phyloP scores from a whole-genome alignment of 2,113 vertebrate genomes.

The Oplegnathus fasciatus region DNA sequence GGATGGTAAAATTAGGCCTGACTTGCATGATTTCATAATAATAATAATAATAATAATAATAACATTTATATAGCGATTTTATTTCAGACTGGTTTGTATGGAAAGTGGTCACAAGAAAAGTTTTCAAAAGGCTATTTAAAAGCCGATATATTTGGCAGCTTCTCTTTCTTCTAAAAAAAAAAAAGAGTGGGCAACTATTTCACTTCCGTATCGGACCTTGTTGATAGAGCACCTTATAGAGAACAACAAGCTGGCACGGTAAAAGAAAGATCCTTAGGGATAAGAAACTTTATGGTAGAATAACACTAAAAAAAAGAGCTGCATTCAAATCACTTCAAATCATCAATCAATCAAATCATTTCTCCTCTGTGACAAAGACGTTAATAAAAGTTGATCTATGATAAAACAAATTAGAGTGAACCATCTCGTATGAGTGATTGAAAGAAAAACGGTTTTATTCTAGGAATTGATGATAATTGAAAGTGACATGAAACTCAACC shows the following conservation, averaged over 20 bases:
- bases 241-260: neutral
- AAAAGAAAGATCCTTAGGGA: neutral
- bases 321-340: neutral
- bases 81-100: too few species aligned
- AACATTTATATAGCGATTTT: too few species aligned
- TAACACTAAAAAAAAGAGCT: neutral
- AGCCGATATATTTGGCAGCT: neutral
- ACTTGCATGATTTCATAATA: neutral
- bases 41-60: too few species aligned
- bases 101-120: neutral
- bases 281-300: neutral
- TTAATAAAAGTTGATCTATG: neutral
- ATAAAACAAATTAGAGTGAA: slow-evolving; percentile 27
- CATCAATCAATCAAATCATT: neutral
- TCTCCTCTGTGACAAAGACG: neutral
- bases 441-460: neutral
- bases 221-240: neutral
- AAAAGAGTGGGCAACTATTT: neutral
- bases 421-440: neutral
- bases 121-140: neutral
- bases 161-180: neutral
- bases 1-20: neutral
- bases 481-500: slow-evolving; percentile 45
- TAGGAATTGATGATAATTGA: slow-evolving; percentile 13
- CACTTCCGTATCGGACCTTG: neutral